Conservation (phyloP, 2,113 vertebrate genomes). For the Thymallus thymallus region DNA sequence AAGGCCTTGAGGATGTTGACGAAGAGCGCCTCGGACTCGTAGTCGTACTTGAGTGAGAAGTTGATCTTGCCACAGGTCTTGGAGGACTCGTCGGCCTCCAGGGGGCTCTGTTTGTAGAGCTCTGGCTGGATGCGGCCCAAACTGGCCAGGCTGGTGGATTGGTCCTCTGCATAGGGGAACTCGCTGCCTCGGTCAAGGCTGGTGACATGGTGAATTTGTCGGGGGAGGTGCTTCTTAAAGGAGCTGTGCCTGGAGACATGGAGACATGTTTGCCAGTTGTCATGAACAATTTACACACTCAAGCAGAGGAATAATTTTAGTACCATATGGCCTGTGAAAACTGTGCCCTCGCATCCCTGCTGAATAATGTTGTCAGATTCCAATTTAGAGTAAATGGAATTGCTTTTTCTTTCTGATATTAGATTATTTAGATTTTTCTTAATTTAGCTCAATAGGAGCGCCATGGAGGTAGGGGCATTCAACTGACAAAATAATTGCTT, state of each 20-base stretch:
- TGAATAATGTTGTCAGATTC: too few species aligned
- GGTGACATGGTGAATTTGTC: slow-evolving; percentile 54
- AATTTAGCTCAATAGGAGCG: too few species aligned
- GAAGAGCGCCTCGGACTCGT: slow-evolving; percentile 75
- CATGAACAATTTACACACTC: not conserved
- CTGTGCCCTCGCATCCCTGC: too few species aligned
- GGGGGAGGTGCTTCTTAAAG: slow-evolving; percentile 70
- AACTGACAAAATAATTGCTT: not conserved
- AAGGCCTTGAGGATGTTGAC: slow-evolving; percentile 85
- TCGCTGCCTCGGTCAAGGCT: slow-evolving; percentile 54
- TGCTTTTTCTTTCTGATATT: too few species aligned
- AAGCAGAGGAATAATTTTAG: too few species aligned
- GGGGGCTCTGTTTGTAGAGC: slow-evolving; percentile 73
- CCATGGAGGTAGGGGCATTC: not conserved
- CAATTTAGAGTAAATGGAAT: too few species aligned
- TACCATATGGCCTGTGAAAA: too few species aligned
- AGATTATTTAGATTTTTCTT: not conserved
- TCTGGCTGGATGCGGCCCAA: slow-evolving; percentile 82
- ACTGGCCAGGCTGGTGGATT: slow-evolving; percentile 77
- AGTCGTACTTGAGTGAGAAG: slow-evolving; percentile 78
- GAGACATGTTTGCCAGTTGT: not conserved
- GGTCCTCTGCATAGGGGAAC: slow-evolving; percentile 64
- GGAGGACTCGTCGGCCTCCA: slow-evolving; percentile 55
- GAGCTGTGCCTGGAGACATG: slow-evolving; percentile 78
- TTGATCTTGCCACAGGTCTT: slow-evolving; percentile 76